Evolutionary conservation across 2,797 vertebrate genomes (phyloP), one percentile per base, ranked within the genome.

Genomic region (Glyptemys insculpta): DNA sequence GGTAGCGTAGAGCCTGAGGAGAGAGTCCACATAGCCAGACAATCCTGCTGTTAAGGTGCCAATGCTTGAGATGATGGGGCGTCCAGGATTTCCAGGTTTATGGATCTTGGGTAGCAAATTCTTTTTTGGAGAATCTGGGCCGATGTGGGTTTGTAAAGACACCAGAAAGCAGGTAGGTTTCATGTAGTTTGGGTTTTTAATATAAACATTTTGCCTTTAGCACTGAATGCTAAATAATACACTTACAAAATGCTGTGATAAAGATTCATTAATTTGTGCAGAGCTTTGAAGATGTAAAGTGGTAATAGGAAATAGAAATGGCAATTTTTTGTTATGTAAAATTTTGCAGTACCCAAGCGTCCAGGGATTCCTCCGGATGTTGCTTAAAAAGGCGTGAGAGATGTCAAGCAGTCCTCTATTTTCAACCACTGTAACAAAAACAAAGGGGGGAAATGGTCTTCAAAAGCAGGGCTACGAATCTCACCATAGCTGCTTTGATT

Each of bases 381-480:
- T 29, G 72, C 25, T 76, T 29, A 47, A 47, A 74, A 76, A 76
- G 37, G 41, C 7, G 6, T 47, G 72, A 76, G 72, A 76, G 37
- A 29, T 92, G 87, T 84, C 79, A 88, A 95, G 86, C 82, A 16
- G n/a, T 90, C 53, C 6, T 78, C 93, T 76, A 15, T 90, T 79
- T 89, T 85, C 81, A 87, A 25, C 74, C 62, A 84, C 41, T 87
- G 81, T 14, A 95, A 85, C 11, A 86, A 87, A 93, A 90, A 41
- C 1, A 2, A 90, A 89, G 62, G 57, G 47, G 44, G 84, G 81
- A 90, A 74, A 19, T 19, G 50, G 85, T 53, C 89, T 96, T 94
- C 85, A 97, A 95, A 95, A 76, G 59, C 50, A 94, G 94, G 83
- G 90, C 19, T 59, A 89, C 85, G 79, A 83, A 87, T 97, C 85